phyloP scores from a whole-genome alignment of 2,113 vertebrate species.

The Mustelus asterias region DNA sequence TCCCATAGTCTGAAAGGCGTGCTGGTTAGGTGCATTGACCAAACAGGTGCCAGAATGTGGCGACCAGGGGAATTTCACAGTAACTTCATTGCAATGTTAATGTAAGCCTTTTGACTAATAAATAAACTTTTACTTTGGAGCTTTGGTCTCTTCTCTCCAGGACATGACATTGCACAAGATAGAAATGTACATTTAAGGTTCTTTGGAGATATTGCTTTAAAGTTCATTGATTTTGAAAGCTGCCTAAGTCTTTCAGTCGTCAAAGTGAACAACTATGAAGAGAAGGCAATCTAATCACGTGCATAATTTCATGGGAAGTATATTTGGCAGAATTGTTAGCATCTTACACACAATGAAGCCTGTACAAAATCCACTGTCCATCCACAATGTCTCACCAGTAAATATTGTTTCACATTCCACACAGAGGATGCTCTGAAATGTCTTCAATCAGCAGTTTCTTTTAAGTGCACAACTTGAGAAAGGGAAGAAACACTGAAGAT shows the following conservation, averaged over 20 bases:
- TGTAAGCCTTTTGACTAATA: no score
- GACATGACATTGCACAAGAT: no score
- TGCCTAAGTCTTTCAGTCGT: background rate
- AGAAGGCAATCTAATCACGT: background rate
- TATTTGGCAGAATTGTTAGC: background rate
- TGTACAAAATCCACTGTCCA: background rate
- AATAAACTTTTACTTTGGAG: no score
- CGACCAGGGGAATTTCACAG: no score
- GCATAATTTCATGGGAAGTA: background rate
- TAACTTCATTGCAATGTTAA: no score
- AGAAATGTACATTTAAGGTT: background rate
- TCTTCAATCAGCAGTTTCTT: background rate
- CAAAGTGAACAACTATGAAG: background rate
- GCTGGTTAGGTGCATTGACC: no score
- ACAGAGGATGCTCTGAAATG: no score
- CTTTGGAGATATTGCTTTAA: background rate
- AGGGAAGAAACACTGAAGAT: background rate
- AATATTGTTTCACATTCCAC: background rate
- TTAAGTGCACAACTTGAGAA: background rate
- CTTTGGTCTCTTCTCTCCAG: no score
- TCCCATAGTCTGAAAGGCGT: no score
- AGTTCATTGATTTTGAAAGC: background rate
- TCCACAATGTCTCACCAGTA: background rate
- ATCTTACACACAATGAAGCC: background rate
- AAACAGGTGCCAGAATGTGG: no score